Evolutionary conservation across 2,797 vertebrate genomes (phyloP), one percentile per base, ranked within the genome.

Genomic region (Acanthornis magna): DNA sequence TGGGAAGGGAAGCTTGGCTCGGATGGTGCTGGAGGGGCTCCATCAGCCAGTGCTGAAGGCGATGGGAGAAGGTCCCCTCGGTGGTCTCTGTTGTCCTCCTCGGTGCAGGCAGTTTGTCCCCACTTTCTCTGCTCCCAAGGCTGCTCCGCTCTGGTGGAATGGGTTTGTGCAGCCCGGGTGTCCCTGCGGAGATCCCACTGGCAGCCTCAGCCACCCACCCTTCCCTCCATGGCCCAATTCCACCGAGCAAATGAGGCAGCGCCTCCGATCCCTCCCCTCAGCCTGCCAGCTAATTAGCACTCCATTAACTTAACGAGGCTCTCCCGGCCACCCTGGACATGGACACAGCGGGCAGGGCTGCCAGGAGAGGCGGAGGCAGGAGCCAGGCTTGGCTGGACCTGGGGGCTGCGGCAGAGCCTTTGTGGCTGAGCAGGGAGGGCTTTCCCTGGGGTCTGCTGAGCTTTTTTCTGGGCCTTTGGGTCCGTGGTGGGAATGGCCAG

Each of bases 281-380:
- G 70, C 90, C 95, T 97, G 96, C 80, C 97, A 97, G 96, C 66
- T 88, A 97, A 97, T 97, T 96, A 97, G 90, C 94, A 80, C 70
- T 62, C 95, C 89, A 96, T 98, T 97, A 97, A 89, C 63, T 97
- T 97, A 96, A 97, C 38, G 96, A 97, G 94, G 90, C 70, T 92
- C 89, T 94, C 73, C 91, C 16, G 1, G 45, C 55, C 57, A 73
- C 76, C 84, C 77, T 71, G 73, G 73, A n/a, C 40, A 3, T 13
- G 89, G 84, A 15, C 43, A 8, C 1, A 0, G 66, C 8, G 40
- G 34, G 36, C 19, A 7, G 82, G 25, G 83, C 38, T 57, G 63
- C 60, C 91, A 86, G 93, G 17, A 3, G 13, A 86, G 78, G 65
- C 42, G 72, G 85, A 77, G 72, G 78, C 0, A 1, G 42, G 22